Percentiles rank a stretch among this genome's conserved stretches.
phyloP scores from a whole-genome alignment of 2,113 vertebrate genomes.

The Anseranas semipalmata region DNA sequence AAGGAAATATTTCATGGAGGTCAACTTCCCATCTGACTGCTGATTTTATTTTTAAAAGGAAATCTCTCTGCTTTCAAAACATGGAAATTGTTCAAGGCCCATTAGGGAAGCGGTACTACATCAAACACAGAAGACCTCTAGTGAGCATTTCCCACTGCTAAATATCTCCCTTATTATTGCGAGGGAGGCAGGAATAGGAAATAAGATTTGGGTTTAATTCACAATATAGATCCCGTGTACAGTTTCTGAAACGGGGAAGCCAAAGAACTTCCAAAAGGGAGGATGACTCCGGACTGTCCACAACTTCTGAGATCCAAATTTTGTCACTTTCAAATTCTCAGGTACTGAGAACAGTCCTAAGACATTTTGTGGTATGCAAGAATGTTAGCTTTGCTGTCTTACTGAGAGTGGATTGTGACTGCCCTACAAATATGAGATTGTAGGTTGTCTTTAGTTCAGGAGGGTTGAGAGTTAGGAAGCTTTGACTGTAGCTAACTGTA shows the following conservation, averaged over 20 bases:
- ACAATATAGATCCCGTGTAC: not conserved
- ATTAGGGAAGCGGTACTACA: slow-evolving; percentile 58
- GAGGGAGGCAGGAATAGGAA: slow-evolving; percentile 14
- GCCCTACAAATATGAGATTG: accelerated
- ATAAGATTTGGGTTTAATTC: not conserved
- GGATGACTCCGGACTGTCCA: not conserved
- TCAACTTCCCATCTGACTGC: slow-evolving; percentile 21
- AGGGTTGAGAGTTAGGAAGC: not conserved
- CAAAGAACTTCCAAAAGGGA: not conserved
- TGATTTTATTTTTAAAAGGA: slow-evolving; percentile 16
- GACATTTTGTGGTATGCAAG: not conserved
- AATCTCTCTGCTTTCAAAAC: slow-evolving; percentile 37
- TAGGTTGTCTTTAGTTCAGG: not conserved
- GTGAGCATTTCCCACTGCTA: slow-evolving; percentile 14
- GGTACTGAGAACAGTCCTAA: not conserved
- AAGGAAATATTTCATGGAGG: slow-evolving; percentile 47
- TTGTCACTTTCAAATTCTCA: not conserved
- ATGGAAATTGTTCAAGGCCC: slow-evolving; percentile 62
- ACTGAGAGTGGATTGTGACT: not conserved
- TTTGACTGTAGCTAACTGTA: not conserved
- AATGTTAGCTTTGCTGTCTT: not conserved
- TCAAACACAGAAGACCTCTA: slow-evolving; percentile 35
- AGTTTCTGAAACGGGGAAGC: not conserved
- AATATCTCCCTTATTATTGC: not conserved
- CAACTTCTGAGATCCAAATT: not conserved